These are phyloP conservation scores for Drosophila nigrodunni DNA, from an alignment of 1,140 invertebrate species.

Conservation along the genomic window DNA sequence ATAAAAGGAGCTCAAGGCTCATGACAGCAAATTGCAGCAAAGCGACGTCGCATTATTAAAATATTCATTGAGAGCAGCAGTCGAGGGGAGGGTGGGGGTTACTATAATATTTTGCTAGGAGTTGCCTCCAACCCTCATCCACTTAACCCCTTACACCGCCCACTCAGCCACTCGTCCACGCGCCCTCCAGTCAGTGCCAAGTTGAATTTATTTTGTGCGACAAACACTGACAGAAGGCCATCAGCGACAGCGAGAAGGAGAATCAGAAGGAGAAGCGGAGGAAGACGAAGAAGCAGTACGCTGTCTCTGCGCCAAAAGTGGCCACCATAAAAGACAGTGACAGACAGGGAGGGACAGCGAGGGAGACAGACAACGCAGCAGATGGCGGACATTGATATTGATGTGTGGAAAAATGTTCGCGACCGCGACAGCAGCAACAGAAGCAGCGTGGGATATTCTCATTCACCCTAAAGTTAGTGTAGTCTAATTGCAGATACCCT, in stretches of 20 bases:
- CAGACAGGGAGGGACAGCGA: not conserved
- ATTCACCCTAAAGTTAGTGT: constrained; percentile 26
- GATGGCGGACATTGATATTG: constrained; percentile 51
- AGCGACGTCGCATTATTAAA: constrained; percentile 63
- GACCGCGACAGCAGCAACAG: not conserved
- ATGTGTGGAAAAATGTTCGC: constrained; percentile 6
- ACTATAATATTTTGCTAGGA: not conserved
- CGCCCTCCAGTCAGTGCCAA: constrained; percentile 36
- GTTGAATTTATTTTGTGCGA: constrained; percentile 79
- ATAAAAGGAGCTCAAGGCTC: constrained; percentile 66
- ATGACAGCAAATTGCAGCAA: constrained; percentile 62
- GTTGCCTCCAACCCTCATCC: not conserved
- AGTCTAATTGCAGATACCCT: constrained; percentile 34
- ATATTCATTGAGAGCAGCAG: constrained; percentile 62
- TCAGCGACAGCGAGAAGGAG: constrained; percentile 35
- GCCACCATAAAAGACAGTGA: constrained; percentile 7
- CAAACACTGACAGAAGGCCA: constrained; percentile 62
- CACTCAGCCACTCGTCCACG: not conserved
- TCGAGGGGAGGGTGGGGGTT: not conserved
- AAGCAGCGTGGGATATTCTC: constrained; percentile 40
- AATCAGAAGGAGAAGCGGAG: not conserved
- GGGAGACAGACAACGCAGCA: constrained; percentile 15
- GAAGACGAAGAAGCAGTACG: constrained; percentile 11
- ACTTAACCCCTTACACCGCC: not conserved
- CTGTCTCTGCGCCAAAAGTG: constrained; percentile 70